Evolutionary conservation across 2,797 vertebrate genomes (phyloP).

Genomic region (Poecilia gillii): DNA sequence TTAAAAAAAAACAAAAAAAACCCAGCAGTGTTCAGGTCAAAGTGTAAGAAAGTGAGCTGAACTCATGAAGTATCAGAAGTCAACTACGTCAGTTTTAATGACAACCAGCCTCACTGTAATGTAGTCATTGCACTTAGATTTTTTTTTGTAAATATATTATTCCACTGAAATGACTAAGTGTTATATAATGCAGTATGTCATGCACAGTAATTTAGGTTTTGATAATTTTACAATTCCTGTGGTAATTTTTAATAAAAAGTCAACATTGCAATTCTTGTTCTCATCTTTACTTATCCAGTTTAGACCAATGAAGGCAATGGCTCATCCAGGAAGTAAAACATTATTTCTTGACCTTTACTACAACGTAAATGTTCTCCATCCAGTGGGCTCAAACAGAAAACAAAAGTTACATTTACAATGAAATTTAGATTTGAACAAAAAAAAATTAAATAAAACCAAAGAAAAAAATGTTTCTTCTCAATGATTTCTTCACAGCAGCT

Average conservation of each 20-base stretch:
- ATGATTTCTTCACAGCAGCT: background rate
- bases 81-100: no score
- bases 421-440: constrained; percentile 1
- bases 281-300: background rate
- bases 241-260: background rate
- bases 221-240: background rate
- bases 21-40: no score
- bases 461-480: background rate
- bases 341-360: background rate
- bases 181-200: background rate
- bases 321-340: background rate
- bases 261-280: background rate
- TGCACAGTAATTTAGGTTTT: background rate
- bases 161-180: background rate
- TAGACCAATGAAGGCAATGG: background rate
- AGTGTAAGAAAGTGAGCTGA: no score
- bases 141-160: no score
- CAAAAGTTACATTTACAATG: background rate
- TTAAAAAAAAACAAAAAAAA: no score
- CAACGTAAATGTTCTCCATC: background rate
- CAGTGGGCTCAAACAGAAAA: background rate
- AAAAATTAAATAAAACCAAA: background rate
- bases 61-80: no score
- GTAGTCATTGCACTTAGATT: no score
- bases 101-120: no score